These are phyloP conservation scores for Erebia aethiops DNA, from an alignment of 2,888 invertebrate genomes.

Conservation along the genomic window DNA sequence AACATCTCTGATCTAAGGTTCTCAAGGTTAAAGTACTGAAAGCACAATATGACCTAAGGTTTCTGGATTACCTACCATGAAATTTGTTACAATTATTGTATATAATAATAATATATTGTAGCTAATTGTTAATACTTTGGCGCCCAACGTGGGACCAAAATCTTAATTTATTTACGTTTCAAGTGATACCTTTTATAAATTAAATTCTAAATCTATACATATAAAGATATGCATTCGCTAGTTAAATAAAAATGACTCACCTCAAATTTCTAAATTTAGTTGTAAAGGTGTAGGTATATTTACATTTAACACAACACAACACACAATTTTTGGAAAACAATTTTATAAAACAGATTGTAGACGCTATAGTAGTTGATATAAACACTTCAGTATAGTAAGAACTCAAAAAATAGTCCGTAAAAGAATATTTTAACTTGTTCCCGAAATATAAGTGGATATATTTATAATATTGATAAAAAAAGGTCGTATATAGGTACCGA, in stretches of 20 bases:
- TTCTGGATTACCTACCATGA: too few relatives aligned
- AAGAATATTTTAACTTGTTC: constrained; percentile 17
- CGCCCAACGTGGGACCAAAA: constrained; percentile 1
- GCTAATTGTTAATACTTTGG: not conserved
- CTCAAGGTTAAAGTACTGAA: too few relatives aligned
- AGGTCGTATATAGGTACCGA: constrained; percentile 8
- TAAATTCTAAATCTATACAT: too few relatives aligned
- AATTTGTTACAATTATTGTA: too few relatives aligned
- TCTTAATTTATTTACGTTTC: not conserved
- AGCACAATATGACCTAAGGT: too few relatives aligned
- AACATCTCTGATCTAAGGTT: too few relatives aligned
- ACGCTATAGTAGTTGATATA: constrained; percentile 5
- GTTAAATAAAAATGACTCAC: not conserved
- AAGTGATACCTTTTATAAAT: too few relatives aligned
- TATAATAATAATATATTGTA: too few relatives aligned
- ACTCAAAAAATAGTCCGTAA: constrained; percentile 18
- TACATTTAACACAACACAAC: constrained; percentile 1
- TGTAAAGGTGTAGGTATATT: not conserved
- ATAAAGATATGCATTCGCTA: not conserved
- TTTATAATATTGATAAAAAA: constrained; percentile 15
- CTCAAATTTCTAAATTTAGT: constrained; percentile 7
- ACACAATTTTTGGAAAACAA: constrained; percentile 7
- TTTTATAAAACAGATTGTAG: constrained; percentile 17
- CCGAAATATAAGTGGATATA: constrained; percentile 20
- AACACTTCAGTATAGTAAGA: constrained; percentile 11